A percentile compares a stretch with the other conserved stretches of the same genome.
Evolutionary conservation across 2,113 vertebrate species (phyloP).

Genomic region (Antigone vipio): DNA sequence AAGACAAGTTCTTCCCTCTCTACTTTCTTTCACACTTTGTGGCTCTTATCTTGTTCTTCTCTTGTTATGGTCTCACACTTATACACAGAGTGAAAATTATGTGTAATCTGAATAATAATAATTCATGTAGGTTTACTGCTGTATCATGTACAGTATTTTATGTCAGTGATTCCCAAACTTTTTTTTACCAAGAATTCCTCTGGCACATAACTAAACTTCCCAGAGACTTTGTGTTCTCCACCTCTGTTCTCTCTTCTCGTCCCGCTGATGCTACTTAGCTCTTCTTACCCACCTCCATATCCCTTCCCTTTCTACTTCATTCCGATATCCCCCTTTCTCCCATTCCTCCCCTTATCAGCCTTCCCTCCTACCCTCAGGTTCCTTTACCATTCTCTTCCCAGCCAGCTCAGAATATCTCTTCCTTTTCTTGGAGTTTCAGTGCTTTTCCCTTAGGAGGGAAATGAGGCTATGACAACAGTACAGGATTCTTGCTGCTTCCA

Average conservation of each 20-base stretch:
- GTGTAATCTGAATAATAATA: not conserved
- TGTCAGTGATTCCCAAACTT: not conserved
- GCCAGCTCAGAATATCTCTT: not conserved
- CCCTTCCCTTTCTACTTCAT: not conserved
- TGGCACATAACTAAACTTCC: not conserved
- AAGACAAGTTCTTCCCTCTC: not conserved
- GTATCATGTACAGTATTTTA: not conserved
- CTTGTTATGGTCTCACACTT: not conserved
- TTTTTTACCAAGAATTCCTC: not conserved
- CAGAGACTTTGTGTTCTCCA: not conserved
- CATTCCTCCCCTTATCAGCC: not conserved
- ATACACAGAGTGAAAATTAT: not conserved
- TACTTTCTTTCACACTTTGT: not conserved
- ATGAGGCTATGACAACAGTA: not conserved
- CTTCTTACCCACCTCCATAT: not conserved
- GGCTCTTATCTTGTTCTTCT: not conserved
- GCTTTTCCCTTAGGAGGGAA: not conserved
- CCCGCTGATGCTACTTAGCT: not conserved
- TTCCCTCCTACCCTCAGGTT: not conserved
- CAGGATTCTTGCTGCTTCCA: not conserved
- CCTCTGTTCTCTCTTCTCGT: not conserved
- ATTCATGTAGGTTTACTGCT: not conserved
- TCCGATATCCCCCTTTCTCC: not conserved
- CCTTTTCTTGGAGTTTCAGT: not conserved
- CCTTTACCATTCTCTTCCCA: not conserved